Evolutionary conservation across 2,797 vertebrate genomes (phyloP).

Genomic region (Tenualosa thibaudeaui): DNA sequence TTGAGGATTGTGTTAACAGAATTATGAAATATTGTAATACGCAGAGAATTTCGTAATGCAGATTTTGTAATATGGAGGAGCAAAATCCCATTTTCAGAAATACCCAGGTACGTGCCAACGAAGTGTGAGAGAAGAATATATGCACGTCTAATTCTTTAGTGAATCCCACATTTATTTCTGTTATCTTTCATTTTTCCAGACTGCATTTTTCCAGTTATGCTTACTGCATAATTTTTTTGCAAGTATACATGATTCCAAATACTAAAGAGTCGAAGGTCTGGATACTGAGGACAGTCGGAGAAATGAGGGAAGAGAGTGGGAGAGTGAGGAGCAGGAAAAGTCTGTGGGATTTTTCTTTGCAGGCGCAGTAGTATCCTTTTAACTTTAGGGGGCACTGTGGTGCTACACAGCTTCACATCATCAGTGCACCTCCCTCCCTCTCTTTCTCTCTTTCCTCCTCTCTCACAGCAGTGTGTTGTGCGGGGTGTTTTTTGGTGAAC

Average conservation of each 20-base stretch:
- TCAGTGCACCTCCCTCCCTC: background rate
- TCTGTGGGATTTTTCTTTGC: background rate
- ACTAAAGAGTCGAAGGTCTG: background rate
- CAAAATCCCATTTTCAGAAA: too few species aligned
- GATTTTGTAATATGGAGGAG: too few species aligned
- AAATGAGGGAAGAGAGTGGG: background rate
- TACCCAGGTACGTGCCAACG: too few species aligned
- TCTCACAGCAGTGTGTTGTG: background rate
- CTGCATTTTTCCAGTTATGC: background rate
- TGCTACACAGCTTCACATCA: background rate
- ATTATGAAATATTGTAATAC: too few species aligned
- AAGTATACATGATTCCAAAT: background rate
- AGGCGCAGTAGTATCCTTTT: background rate
- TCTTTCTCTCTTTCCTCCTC: too few species aligned
- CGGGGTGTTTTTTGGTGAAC: conserved; percentile 70
- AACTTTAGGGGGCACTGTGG: conserved; percentile 15
- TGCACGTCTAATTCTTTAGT: background rate
- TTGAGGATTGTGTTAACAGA: too few species aligned
- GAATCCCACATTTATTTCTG: background rate
- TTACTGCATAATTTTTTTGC: too few species aligned
- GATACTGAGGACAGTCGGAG: background rate
- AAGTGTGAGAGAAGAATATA: background rate
- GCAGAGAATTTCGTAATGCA: too few species aligned
- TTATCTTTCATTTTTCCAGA: background rate
- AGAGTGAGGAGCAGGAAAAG: background rate